Evolutionary conservation across 2,888 invertebrate species (phyloP), one percentile per base, ranked within the genome.

Genomic region (Drosophila kokeensis): DNA sequence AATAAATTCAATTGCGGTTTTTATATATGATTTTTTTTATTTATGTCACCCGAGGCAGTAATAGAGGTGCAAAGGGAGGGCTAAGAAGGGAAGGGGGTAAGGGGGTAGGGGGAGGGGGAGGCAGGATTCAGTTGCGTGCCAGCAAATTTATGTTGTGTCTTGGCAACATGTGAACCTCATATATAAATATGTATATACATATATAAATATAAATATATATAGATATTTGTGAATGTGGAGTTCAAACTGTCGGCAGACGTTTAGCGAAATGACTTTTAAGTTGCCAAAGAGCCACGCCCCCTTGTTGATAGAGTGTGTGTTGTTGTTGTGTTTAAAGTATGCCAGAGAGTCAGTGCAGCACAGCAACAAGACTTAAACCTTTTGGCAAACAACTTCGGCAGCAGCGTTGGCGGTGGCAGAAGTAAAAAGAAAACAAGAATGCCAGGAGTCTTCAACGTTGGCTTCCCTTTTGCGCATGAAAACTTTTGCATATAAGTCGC

Each of bases 1-100:
- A 89, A 90, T 88, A 88, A 89, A 90, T 88, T 88, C 87, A 88
- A 90, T 88, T 88, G 87, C 90, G 90, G 88, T 90, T 89, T 90
- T 87, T 87, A 89, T 87, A 84, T 87, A 90, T 84, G 83, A 81
- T 85, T 85, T 86, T 86, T 78, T 77, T 74, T 81, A 82, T 84
- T 89, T 82, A 75, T 85, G 90, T 89, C 86, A 89, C 73, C 77
- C 73, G 57, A 70, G 79, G 81, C 79, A 70, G 68, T 53, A 57
- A 60, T 53, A 62, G 29, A 65, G 63, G 58, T 55, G 27, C n/a
- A 27, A 15, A 24, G 48, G 29, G 48, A 50, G 52, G 34, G 45
- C 24, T 36, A n/a, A 36, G 7, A 24, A 61, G 32, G 15, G 13
- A n/a, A n/a, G n/a, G n/a, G n/a, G n/a, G n/a, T n/a, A n/a, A n/a